A percentile compares a stretch with the other conserved stretches of the same genome.
Evolutionary conservation across 2,113 vertebrate species (phyloP).

Genomic region (Eulemur macaco): DNA sequence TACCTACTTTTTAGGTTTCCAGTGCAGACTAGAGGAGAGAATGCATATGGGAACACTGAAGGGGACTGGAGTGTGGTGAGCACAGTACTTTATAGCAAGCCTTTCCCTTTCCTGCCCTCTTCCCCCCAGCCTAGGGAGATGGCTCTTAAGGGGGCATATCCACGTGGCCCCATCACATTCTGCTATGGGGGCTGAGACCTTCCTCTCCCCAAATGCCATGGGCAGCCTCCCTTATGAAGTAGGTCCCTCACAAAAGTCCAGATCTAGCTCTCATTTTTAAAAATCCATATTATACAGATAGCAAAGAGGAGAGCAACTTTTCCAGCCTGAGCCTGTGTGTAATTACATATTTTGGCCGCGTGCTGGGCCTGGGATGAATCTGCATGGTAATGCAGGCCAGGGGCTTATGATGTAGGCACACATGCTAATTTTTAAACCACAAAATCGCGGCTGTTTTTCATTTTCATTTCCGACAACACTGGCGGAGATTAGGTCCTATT

Average conservation of each 20-base stretch:
- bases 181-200: neutral
- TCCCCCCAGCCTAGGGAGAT: neutral
- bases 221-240: neutral
- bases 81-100: neutral
- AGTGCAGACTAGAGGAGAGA: neutral
- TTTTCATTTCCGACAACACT: constrained; percentile 66
- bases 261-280: neutral
- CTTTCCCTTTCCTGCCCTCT: neutral
- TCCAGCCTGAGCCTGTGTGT: constrained; percentile 51
- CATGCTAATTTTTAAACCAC: constrained; percentile 76
- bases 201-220: neutral
- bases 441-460: constrained; percentile 65
- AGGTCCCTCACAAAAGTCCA: constrained; percentile 9
- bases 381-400: constrained; percentile 64
- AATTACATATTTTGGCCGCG: constrained; percentile 75
- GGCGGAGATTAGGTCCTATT: constrained; percentile 69
- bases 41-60: neutral
- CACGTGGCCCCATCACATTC: too few species aligned
- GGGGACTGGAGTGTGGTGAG: neutral
- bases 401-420: constrained; percentile 55
- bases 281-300: constrained; percentile 40
- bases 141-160: neutral
- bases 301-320: constrained; percentile 57
- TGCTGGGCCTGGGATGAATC: constrained; percentile 72
- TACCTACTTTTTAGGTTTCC: neutral